Evolutionary conservation across 2,888 invertebrate genomes (phyloP).

Genomic region (Theodoxus fluviatilis): DNA sequence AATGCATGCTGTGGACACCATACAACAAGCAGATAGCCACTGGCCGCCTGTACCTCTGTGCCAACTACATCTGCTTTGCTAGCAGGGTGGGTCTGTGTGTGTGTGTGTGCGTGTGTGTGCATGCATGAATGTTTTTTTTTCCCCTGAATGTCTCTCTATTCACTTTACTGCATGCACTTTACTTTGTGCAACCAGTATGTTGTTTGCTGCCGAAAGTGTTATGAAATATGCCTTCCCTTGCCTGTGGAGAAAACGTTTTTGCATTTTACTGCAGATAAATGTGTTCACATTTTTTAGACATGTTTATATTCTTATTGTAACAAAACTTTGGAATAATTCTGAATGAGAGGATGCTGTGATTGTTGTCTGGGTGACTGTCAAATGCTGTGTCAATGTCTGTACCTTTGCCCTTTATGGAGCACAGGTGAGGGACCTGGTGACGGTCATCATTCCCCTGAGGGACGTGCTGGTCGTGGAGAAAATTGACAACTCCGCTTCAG

Average conservation of each 20-base stretch:
- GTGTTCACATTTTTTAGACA: background rate
- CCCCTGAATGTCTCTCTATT: no score
- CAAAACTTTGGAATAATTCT: background rate
- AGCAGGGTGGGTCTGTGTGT: slow-evolving; percentile 75
- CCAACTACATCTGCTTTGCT: slow-evolving; percentile 94
- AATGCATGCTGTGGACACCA: slow-evolving; percentile 92
- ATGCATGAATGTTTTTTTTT: no score
- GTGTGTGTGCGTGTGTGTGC: background rate
- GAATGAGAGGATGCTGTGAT: no score
- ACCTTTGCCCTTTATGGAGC: no score
- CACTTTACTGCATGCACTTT: no score
- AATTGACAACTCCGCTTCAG: slow-evolving; percentile 75
- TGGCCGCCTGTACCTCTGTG: slow-evolving; percentile 89
- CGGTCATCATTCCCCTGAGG: slow-evolving; percentile 86
- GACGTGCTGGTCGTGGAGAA: slow-evolving; percentile 82
- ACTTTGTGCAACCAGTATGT: no score
- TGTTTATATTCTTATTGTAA: background rate
- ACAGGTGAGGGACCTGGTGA: slow-evolving; percentile 81
- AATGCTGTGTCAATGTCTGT: no score
- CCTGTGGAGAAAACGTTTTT: background rate
- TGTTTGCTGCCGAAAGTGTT: no score
- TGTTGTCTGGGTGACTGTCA: no score
- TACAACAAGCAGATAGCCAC: slow-evolving; percentile 88
- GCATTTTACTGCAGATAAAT: background rate
- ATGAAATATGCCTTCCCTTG: no score